Evolutionary conservation across 2,888 invertebrate species (phyloP).

Genomic region (Polydesmus complanatus): DNA sequence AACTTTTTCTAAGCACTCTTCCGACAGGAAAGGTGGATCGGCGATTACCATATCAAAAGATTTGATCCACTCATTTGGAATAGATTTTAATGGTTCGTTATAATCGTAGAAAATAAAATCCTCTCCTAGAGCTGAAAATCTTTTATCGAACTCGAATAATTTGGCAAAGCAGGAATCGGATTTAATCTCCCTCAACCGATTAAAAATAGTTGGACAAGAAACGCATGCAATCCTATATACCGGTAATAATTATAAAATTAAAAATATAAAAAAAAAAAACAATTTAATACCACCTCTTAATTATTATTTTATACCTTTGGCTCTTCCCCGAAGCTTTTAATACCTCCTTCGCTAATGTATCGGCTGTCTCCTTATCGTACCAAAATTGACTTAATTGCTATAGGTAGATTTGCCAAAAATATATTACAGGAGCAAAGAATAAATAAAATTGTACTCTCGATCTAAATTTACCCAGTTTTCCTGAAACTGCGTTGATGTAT

Average conservation of each 20-base stretch:
- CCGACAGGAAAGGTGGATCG: constrained; percentile 88
- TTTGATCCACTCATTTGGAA: constrained; percentile 45
- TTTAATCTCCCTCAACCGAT: constrained; percentile 29
- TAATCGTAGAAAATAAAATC: constrained; percentile 82
- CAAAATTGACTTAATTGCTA: constrained; percentile 97
- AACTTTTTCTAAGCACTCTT: constrained; percentile 77
- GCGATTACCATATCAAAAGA: constrained; percentile 71
- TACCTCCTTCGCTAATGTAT: constrained; percentile 52
- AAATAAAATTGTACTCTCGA: neutral
- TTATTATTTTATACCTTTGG: constrained; percentile 34
- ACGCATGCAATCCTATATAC: constrained; percentile 54
- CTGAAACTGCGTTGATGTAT: constrained; percentile 31
- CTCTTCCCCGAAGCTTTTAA: constrained; percentile 39
- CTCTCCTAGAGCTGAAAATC: constrained; percentile 61
- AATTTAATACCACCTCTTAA: neutral
- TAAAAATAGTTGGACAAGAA: constrained; percentile 77
- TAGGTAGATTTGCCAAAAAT: constrained; percentile 24
- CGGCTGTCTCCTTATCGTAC: constrained; percentile 73
- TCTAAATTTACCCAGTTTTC: constrained; percentile 62
- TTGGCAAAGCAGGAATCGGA: constrained; percentile 17
- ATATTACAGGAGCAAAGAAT: neutral
- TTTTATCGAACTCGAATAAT: constrained; percentile 64
- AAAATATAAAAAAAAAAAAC: neutral
- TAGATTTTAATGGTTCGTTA: constrained; percentile 50
- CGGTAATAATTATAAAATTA: neutral